Conservation (phyloP, 2,797 vertebrate genomes). For the Manis crassicaudata region DNA sequence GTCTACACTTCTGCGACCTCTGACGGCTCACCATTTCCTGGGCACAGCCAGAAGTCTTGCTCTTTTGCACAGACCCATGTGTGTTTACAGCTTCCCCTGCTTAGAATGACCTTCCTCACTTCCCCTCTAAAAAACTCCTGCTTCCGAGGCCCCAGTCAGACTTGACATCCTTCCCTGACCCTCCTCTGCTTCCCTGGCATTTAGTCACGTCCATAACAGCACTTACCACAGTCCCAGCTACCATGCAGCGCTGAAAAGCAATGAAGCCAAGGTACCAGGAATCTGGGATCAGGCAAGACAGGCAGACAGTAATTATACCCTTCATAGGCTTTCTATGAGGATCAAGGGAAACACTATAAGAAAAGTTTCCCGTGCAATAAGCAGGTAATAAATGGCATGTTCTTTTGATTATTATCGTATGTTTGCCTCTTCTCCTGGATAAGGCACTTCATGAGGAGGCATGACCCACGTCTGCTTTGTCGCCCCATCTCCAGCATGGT, state of each 20-base stretch:
- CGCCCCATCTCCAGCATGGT: background rate
- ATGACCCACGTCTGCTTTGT: background rate
- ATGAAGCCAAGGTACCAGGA: background rate
- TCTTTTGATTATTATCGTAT: background rate
- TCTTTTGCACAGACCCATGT: background rate
- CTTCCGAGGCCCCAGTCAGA: background rate
- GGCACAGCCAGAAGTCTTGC: too few species aligned
- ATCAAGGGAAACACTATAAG: background rate
- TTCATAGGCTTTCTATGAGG: background rate
- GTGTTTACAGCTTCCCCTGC: background rate
- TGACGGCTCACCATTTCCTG: background rate
- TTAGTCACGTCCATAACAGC: background rate
- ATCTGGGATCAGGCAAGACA: background rate
- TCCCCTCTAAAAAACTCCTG: background rate
- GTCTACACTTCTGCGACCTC: background rate
- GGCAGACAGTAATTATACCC: background rate
- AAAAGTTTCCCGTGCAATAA: accelerated
- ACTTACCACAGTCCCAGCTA: too few species aligned
- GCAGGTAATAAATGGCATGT: background rate
- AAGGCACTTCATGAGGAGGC: background rate
- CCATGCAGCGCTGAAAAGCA: accelerated
- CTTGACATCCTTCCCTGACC: background rate
- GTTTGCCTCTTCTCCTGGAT: background rate
- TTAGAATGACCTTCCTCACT: background rate
- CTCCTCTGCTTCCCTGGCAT: background rate